Evolutionary conservation across 2,113 vertebrate species (phyloP).

Genomic region (Thalassarche chlororhynchos): DNA sequence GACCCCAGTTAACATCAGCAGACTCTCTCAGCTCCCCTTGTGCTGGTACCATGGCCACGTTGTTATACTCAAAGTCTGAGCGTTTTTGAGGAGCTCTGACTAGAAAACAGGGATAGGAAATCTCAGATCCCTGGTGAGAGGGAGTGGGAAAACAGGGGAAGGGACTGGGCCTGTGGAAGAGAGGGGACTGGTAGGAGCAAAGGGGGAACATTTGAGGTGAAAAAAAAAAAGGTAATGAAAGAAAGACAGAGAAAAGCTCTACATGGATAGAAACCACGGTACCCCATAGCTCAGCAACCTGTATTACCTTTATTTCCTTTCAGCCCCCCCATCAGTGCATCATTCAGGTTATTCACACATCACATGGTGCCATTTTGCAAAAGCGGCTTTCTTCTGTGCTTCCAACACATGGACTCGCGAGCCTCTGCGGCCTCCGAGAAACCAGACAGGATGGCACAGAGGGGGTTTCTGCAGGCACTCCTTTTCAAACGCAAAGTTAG

Average conservation of each 20-base stretch:
- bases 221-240: neutral
- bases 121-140: neutral
- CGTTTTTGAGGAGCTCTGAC: neutral
- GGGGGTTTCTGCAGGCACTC: neutral
- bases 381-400: neutral
- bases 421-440: neutral
- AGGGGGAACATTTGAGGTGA: neutral
- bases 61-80: neutral
- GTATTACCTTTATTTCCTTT: neutral
- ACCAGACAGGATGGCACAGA: neutral
- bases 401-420: rapidly evolving
- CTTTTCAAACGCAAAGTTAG: neutral
- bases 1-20: neutral
- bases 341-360: neutral
- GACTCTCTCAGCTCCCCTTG: neutral
- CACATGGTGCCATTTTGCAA: neutral
- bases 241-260: neutral
- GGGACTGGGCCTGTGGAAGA: neutral
- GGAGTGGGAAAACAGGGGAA: neutral
- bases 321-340: neutral
- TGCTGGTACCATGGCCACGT: neutral
- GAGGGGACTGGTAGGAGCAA: neutral
- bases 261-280: neutral
- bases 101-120: neutral
- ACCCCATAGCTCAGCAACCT: neutral